Conservation (phyloP, 2,888 invertebrate species). For the Lissonota sp. region DNA sequence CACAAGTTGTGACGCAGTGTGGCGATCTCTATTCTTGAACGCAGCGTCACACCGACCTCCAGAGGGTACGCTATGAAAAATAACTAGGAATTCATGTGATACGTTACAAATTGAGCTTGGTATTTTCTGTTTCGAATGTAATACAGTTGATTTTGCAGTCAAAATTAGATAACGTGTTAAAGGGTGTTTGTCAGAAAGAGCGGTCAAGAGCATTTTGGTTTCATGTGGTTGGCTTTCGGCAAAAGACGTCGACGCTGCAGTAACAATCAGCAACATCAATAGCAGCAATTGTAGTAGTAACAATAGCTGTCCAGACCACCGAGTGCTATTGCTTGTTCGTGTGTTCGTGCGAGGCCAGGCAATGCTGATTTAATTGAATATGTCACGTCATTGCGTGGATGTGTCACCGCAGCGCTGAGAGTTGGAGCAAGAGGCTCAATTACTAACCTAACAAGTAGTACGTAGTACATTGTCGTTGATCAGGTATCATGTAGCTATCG, state of each 20-base stretch:
- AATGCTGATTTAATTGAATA: constrained; percentile 51
- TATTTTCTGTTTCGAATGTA: constrained; percentile 9
- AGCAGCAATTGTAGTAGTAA: constrained; percentile 5
- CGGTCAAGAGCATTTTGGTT: neutral
- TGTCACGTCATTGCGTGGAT: constrained; percentile 43
- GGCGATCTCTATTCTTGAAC: constrained; percentile 38
- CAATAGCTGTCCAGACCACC: constrained; percentile 3
- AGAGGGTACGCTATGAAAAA: constrained; percentile 24
- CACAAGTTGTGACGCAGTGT: constrained; percentile 43
- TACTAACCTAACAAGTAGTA: constrained; percentile 33
- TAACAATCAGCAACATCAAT: constrained; percentile 22
- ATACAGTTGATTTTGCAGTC: constrained; percentile 4
- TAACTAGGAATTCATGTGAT: constrained; percentile 12
- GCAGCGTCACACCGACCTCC: constrained; percentile 28
- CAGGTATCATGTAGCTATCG: constrained; percentile 11
- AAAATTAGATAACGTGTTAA: neutral
- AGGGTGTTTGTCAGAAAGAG: too few species aligned
- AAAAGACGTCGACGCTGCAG: constrained; percentile 26
- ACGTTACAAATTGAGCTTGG: constrained; percentile 7
- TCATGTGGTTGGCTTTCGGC: constrained; percentile 22
- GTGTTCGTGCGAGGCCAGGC: constrained; percentile 49
- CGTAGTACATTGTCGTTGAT: neutral
- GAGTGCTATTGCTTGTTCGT: constrained; percentile 40
- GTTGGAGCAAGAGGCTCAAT: constrained; percentile 32
- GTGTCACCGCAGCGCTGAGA: constrained; percentile 8